Percentiles rank a stretch among this genome's conserved stretches.
Evolutionary conservation across 92 coral and sea anemone genomes (phyloP).

Genomic region (Hydrozoanthus gracilis): DNA sequence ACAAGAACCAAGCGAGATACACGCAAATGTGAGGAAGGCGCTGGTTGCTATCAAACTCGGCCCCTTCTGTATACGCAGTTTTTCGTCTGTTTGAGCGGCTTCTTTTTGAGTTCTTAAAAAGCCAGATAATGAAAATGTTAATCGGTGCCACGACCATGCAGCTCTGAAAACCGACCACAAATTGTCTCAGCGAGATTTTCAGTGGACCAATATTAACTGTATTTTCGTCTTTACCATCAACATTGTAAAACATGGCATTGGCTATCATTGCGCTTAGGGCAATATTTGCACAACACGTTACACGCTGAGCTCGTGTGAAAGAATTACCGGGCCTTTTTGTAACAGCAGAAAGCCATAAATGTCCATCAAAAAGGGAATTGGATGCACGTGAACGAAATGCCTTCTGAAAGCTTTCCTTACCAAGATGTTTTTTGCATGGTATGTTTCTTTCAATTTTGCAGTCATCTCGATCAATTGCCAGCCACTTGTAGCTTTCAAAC

Average conservation of each 20-base stretch:
- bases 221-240: conserved; percentile 35
- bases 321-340: conserved; percentile 47
- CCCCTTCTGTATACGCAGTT: not conserved
- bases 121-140: conserved; percentile 50
- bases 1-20: conserved; percentile 69
- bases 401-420: conserved; percentile 1
- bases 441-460: conserved; percentile 43
- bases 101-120: not conserved
- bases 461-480: conserved; percentile 57
- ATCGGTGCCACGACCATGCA: conserved; percentile 67
- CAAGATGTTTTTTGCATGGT: not conserved
- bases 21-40: conserved; percentile 63
- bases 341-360: conserved; percentile 64
- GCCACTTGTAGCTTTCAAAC: conserved; percentile 56
- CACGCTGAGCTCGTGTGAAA: conserved; percentile 70
- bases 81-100: not conserved
- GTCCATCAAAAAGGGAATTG: conserved; percentile 58
- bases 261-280: conserved; percentile 62
- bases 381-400: conserved; percentile 41
- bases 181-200: conserved; percentile 53
- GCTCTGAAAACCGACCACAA: conserved; percentile 66
- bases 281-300: conserved; percentile 62
- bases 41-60: not conserved
- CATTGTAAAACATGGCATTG: conserved; percentile 70
- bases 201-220: conserved; percentile 59